Conservation (phyloP, 2,113 vertebrate species). For the Strix aluco region DNA sequence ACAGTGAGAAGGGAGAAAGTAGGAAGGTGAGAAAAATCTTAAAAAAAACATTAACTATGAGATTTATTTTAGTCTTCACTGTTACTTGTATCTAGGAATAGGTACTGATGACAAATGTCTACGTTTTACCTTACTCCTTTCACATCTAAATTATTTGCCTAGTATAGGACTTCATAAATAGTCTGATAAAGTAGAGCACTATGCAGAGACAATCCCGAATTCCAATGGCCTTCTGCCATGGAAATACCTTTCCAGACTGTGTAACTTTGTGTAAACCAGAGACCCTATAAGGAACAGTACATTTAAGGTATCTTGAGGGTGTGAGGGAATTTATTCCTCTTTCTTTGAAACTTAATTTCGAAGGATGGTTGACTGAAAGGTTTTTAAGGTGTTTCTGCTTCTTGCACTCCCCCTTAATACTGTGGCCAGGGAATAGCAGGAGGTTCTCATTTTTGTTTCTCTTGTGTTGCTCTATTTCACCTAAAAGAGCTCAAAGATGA, state of each 20-base stretch:
- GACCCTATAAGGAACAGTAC: neutral
- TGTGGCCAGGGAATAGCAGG: neutral
- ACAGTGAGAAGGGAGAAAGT: neutral
- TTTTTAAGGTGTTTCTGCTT: neutral
- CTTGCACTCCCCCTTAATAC: neutral
- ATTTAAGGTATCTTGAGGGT: neutral
- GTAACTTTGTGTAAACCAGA: neutral
- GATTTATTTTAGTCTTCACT: neutral
- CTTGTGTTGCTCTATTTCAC: neutral
- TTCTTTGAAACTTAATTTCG: neutral
- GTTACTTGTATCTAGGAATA: neutral
- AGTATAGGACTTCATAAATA: neutral
- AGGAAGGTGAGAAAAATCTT: neutral
- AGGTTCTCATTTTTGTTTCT: neutral
- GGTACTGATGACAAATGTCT: neutral
- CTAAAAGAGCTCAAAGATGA: neutral
- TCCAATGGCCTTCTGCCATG: neutral
- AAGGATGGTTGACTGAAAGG: neutral
- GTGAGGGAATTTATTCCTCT: neutral
- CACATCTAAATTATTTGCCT: neutral
- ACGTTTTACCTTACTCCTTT: neutral
- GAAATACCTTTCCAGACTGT: neutral
- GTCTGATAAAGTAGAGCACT: neutral
- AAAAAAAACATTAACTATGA: neutral
- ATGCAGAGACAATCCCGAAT: neutral